Base-by-base conservation (phyloP, 2,797 vertebrate species). In the Sebastes hubbsi region DNA sequence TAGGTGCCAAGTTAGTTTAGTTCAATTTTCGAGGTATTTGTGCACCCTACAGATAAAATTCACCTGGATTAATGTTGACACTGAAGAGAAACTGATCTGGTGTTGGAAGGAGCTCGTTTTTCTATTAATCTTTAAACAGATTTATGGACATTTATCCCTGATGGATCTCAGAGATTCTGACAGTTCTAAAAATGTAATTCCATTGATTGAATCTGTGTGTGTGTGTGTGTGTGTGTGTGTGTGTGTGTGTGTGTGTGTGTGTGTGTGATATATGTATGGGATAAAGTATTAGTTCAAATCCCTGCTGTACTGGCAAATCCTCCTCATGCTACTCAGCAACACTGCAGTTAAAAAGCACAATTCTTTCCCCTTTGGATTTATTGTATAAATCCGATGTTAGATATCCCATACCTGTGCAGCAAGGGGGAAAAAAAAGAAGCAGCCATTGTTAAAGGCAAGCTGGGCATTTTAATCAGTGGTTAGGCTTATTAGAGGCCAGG, bases 381-480 rank as follows among this genome's bases (percentile, higher is more conserved):
- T 79, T 78, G 22, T 46, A 24, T 49, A 77, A 84, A 52, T 52
- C 72, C 25, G 4, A 54, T 75, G 72, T 74, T 80, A 63, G 25
- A 84, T 55, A 86, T 84, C 38, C 58, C 32, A 36, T 27, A 59
- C 67, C 65, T 82, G 16, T 76, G 46, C 75, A 72, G 62, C 61
- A 22, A 52, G 27, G 2, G 7, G 0, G 0, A 1, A 16, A 20
- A 1, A 1, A 32, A 30, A 34, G 32, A 74, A 63, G 4, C 46
- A 75, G 55, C 49, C 22, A 20, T 79, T 78, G 65, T 83, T 75
- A 58, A 61, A 79, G 63, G 24, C 46, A 20, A 69, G 63, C 66
- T 24, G 25, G 27, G 30, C 52, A 60, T 87, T 85, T 80, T 72
- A 83, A 88, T 87, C 60, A 74, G 72, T 24, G 70, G 32, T 77